Percentiles rank a stretch among this genome's conserved stretches.
phyloP scores from a whole-genome alignment of 1,140 invertebrate genomes.

The Schlechtendalia chinensis region DNA sequence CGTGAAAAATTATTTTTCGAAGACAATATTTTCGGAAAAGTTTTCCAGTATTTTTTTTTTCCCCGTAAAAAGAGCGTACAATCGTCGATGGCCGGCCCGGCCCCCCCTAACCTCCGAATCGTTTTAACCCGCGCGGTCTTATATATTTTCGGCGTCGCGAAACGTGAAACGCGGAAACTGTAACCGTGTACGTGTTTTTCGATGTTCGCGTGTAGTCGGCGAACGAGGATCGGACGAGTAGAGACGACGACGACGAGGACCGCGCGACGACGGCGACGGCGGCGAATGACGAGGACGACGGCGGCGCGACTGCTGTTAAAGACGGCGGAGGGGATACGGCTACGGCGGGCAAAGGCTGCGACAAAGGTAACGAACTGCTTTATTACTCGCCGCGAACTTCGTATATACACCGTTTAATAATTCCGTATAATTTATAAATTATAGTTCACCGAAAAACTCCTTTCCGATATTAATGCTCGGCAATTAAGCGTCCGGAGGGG shows the following conservation, averaged over 20 bases:
- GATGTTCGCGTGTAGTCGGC: conserved; percentile 4
- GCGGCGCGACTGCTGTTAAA: neutral
- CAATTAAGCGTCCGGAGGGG: conserved; percentile 14
- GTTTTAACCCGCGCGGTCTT: no score
- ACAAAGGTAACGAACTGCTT: conserved; percentile 35
- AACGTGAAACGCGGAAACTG: no score
- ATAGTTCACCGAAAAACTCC: conserved; percentile 42
- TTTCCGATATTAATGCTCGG: conserved; percentile 27
- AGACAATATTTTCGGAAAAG: no score
- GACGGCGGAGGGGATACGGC: neutral
- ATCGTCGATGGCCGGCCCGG: no score
- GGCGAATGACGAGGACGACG: conserved; percentile 7
- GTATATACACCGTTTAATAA: conserved; percentile 43
- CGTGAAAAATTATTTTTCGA: no score
- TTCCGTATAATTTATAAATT: conserved; percentile 49
- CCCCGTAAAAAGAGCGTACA: no score
- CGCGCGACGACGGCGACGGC: neutral
- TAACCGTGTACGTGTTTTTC: no score
- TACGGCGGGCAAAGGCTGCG: neutral
- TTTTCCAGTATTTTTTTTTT: no score
- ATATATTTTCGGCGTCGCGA: no score
- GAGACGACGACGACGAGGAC: neutral
- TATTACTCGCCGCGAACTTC: neutral
- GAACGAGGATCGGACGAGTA: conserved; percentile 21
- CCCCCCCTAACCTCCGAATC: no score